A percentile compares a stretch with the other conserved stretches of the same genome.
Conservation (phyloP, 2,797 vertebrate species). For the Microhierax caerulescens region DNA sequence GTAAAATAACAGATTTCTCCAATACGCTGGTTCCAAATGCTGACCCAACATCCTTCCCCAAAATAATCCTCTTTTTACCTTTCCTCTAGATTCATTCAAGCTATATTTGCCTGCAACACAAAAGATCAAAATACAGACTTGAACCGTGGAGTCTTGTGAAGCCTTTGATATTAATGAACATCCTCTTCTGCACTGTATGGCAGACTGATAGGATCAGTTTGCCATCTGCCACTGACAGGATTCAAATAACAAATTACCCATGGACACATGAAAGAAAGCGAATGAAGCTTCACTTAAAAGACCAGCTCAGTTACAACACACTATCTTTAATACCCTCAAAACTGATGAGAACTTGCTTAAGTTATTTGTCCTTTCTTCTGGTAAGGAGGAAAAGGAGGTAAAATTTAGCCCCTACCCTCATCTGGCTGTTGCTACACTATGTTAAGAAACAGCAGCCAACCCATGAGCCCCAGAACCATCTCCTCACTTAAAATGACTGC, state of each 20-base stretch:
- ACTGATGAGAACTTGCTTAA: background rate
- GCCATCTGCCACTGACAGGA: background rate
- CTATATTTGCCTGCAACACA: background rate
- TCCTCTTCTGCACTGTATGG: fast-evolving
- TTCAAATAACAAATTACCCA: slow-evolving; percentile 18
- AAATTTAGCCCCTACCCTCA: background rate
- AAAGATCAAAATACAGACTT: background rate
- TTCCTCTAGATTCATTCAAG: background rate
- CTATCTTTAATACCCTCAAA: background rate
- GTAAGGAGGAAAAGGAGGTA: background rate
- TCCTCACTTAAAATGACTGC: background rate
- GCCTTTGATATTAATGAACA: slow-evolving; percentile 64
- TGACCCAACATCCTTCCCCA: background rate
- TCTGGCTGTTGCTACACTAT: background rate
- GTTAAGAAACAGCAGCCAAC: background rate
- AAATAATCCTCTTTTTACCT: background rate
- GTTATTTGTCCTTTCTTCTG: background rate
- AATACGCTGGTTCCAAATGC: background rate
- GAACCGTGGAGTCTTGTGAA: background rate
- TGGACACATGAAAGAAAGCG: background rate
- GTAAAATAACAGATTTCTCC: slow-evolving; percentile 23
- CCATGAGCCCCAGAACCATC: background rate
- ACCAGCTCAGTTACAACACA: background rate
- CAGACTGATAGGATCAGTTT: background rate
- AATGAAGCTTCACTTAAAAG: background rate